phyloP scores from a whole-genome alignment of 1,140 invertebrate genomes.

The Diachasma alloeum region DNA sequence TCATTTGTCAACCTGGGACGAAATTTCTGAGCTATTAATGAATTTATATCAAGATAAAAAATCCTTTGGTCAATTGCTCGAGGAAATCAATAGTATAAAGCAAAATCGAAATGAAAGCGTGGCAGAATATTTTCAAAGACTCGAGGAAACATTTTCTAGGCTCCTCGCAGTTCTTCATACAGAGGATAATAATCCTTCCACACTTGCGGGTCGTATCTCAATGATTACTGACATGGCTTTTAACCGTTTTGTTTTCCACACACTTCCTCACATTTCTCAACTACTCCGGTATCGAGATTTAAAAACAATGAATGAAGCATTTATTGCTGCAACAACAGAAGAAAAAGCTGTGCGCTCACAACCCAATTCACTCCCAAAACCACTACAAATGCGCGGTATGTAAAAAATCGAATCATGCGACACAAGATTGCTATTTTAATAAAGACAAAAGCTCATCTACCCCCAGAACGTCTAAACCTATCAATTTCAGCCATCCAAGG shows the following conservation, averaged over 20 bases:
- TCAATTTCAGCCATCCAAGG: neutral
- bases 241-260: neutral
- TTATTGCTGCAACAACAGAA: neutral
- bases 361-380: neutral
- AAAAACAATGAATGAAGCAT: neutral
- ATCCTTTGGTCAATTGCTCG: neutral
- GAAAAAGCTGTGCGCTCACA: neutral
- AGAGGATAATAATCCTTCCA: neutral
- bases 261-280: neutral
- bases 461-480: neutral
- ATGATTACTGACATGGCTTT: neutral
- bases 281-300: neutral
- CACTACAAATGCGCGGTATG: neutral
- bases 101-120: neutral
- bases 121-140: neutral
- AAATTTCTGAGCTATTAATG: neutral
- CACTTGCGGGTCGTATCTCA: neutral
- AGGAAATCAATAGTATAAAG: neutral
- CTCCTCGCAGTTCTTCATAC: neutral
- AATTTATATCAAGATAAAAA: neutral
- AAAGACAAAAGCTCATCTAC: neutral
- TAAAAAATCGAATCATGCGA: conserved; percentile 6
- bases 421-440: neutral
- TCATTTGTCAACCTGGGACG: neutral
- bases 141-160: neutral